phyloP scores from a whole-genome alignment of 2,888 invertebrate species.

The Acheta domesticus region DNA sequence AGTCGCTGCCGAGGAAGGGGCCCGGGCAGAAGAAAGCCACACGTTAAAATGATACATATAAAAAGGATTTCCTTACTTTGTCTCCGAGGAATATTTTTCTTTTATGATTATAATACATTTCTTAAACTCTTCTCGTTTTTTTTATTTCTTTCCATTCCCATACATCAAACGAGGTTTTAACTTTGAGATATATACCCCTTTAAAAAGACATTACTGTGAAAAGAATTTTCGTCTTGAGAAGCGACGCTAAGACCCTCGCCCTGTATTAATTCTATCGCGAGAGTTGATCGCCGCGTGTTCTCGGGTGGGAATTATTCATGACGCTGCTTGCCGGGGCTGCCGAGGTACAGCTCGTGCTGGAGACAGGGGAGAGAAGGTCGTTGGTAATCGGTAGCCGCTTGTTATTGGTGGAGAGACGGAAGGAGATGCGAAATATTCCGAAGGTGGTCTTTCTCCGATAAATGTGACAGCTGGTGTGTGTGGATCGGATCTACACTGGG shows the following conservation, averaged over 20 bases:
- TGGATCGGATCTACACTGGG: no score
- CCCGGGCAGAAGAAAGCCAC: background rate
- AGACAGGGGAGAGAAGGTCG: background rate
- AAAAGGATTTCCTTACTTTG: conserved; percentile 18
- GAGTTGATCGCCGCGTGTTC: background rate
- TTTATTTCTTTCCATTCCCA: conserved; percentile 18
- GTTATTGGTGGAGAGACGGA: no score
- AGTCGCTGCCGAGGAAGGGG: background rate
- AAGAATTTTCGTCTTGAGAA: conserved; percentile 8
- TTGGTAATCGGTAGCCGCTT: no score
- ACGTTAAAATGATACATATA: conserved; percentile 18
- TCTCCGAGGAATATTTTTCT: background rate
- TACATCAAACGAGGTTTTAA: conserved; percentile 10
- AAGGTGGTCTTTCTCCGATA: no score
- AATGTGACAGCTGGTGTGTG: no score
- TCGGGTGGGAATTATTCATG: conserved; percentile 9
- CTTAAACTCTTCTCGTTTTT: background rate
- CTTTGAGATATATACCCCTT: conserved; percentile 1
- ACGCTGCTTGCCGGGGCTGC: background rate
- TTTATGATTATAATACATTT: conserved; percentile 9
- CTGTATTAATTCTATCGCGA: background rate
- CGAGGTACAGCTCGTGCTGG: background rate
- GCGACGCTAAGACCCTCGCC: background rate
- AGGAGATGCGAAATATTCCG: no score
- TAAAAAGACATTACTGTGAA: background rate